Percentiles rank a stretch among this genome's conserved stretches.
These are phyloP conservation scores for Lota lota DNA, from an alignment of 2,113 vertebrate genomes.

Conservation along the genomic window DNA sequence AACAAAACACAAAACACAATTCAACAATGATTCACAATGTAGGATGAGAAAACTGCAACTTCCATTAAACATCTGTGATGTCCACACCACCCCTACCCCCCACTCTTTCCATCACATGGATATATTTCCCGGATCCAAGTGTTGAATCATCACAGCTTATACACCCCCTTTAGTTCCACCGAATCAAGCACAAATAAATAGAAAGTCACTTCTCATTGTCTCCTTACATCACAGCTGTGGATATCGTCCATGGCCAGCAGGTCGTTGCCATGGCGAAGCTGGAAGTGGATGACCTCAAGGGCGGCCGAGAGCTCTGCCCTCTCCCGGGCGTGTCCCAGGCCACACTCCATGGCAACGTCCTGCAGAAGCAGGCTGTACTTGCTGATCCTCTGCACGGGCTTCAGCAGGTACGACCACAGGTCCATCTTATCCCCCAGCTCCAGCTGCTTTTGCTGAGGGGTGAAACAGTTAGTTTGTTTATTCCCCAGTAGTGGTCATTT, in stretches of 20 bases:
- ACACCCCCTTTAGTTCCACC: neutral
- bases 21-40: too few relatives aligned
- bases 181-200: neutral
- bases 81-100: too few relatives aligned
- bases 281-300: slow-evolving; percentile 70
- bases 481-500: too few relatives aligned
- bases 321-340: slow-evolving; percentile 78
- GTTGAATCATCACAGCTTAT: too few relatives aligned
- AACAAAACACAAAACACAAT: too few relatives aligned
- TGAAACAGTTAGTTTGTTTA: too few relatives aligned
- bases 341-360: slow-evolving; percentile 56
- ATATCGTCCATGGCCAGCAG: slow-evolving; percentile 80
- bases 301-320: slow-evolving; percentile 67
- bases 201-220: neutral
- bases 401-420: slow-evolving; percentile 75
- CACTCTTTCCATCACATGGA: too few relatives aligned
- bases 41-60: too few relatives aligned
- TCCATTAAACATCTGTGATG: too few relatives aligned
- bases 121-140: too few relatives aligned
- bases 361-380: slow-evolving; percentile 78
- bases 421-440: slow-evolving; percentile 76
- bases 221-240: slow-evolving; percentile 76
- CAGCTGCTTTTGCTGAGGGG: slow-evolving; percentile 71
- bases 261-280: slow-evolving; percentile 77
- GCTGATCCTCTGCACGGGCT: slow-evolving; percentile 80